These are phyloP conservation scores for Panthera tigris DNA, from an alignment of 2,113 vertebrate genomes.

Conservation along the genomic window DNA sequence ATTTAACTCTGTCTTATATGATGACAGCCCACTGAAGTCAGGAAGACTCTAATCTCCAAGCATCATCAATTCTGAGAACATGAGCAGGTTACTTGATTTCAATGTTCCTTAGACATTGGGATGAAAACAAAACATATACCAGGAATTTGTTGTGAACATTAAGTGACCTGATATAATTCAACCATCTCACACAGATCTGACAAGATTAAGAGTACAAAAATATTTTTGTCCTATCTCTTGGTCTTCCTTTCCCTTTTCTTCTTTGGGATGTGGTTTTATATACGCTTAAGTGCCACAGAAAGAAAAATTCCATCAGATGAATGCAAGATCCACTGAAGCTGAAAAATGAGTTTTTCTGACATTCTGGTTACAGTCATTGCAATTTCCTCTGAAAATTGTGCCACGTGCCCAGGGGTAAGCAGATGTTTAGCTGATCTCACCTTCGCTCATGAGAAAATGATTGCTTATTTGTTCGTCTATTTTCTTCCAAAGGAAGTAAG, in stretches of 20 bases:
- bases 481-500: constrained; percentile 46
- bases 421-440: constrained; percentile 47
- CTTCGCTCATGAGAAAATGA: constrained; percentile 48
- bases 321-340: background rate
- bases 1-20: background rate
- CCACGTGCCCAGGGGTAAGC: background rate
- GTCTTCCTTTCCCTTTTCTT: background rate
- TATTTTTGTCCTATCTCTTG: background rate
- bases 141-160: background rate
- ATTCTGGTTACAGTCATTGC: background rate
- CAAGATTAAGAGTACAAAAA: background rate
- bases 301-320: constrained; percentile 39
- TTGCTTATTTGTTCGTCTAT: constrained; percentile 25
- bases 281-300: background rate
- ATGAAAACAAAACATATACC: background rate
- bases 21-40: background rate
- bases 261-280: background rate
- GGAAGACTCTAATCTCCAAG: background rate
- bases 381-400: constrained; percentile 34
- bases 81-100: background rate
- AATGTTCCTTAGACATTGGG: background rate
- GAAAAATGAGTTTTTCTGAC: background rate
- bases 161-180: background rate
- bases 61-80: background rate
- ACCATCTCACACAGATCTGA: background rate